These are phyloP conservation scores for Tragelaphus imberbis DNA, from an alignment of 2,113 vertebrate species.

Conservation along the genomic window DNA sequence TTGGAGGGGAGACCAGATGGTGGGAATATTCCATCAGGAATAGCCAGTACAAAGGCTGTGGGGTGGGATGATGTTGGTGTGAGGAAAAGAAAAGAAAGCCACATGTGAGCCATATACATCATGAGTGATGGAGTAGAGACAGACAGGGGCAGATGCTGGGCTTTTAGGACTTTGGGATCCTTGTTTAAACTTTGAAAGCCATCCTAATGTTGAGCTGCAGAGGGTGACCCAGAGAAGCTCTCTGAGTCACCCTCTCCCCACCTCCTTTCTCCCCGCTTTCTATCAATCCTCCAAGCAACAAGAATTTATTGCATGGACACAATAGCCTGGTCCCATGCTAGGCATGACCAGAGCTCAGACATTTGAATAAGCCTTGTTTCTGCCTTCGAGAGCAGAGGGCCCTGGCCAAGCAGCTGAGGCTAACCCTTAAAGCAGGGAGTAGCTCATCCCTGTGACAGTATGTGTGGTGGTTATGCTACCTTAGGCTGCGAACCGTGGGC, in stretches of 20 bases:
- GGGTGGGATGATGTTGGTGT: neutral
- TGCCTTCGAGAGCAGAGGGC: neutral
- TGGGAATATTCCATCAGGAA: neutral
- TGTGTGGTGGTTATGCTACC: too few relatives aligned
- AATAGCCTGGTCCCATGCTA: neutral
- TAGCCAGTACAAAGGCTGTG: neutral
- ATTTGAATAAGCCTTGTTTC: neutral
- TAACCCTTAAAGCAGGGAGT: neutral
- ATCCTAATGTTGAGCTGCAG: neutral
- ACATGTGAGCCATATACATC: neutral
- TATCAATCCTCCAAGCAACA: neutral
- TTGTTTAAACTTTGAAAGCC: neutral
- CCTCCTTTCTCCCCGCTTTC: neutral
- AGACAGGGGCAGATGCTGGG: neutral
- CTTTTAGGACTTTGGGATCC: neutral
- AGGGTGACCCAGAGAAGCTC: neutral
- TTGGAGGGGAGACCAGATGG: neutral
- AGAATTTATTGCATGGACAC: neutral
- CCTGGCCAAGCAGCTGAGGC: neutral
- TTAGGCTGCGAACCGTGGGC: neutral
- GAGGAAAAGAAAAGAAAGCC: neutral
- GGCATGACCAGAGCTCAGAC: accelerated
- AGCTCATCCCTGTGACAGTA: neutral
- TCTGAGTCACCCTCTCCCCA: neutral
- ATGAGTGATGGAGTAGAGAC: neutral